Evolutionary conservation across 2,797 vertebrate species (phyloP).

Genomic region (Delichon dasypus): DNA sequence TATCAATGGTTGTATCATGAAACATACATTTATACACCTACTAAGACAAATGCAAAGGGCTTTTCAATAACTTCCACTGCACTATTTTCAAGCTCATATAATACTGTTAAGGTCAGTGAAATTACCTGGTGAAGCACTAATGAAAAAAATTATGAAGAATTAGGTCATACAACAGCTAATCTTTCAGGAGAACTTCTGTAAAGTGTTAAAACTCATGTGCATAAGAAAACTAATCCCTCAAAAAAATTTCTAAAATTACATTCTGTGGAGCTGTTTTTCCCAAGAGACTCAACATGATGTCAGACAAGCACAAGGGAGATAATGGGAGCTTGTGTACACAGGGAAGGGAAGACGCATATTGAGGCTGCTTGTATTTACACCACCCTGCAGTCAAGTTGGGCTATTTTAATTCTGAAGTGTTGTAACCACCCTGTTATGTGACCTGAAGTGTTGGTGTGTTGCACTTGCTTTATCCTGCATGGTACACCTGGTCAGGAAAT

Average conservation of each 20-base stretch:
- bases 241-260: not conserved
- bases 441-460: not conserved
- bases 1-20: not conserved
- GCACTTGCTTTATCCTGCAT: not conserved
- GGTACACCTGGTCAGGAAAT: not conserved
- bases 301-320: not conserved
- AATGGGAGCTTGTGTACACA: not conserved
- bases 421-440: not conserved
- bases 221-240: not conserved
- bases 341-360: not conserved
- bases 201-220: not conserved
- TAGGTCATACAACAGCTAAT: not conserved
- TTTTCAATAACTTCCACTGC: not conserved
- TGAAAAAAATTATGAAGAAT: not conserved
- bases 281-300: not conserved
- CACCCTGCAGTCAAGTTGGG: not conserved
- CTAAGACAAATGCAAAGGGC: not conserved
- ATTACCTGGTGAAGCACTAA: not conserved
- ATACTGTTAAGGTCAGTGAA: not conserved
- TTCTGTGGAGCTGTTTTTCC: not conserved
- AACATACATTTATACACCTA: not conserved
- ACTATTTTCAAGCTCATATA: not conserved
- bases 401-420: not conserved
- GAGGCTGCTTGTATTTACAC: not conserved
- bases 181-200: not conserved